Evolutionary conservation across 2,797 vertebrate genomes (phyloP), one percentile per base, ranked within the genome.

Genomic region (Schizothorax lantsangensis): DNA sequence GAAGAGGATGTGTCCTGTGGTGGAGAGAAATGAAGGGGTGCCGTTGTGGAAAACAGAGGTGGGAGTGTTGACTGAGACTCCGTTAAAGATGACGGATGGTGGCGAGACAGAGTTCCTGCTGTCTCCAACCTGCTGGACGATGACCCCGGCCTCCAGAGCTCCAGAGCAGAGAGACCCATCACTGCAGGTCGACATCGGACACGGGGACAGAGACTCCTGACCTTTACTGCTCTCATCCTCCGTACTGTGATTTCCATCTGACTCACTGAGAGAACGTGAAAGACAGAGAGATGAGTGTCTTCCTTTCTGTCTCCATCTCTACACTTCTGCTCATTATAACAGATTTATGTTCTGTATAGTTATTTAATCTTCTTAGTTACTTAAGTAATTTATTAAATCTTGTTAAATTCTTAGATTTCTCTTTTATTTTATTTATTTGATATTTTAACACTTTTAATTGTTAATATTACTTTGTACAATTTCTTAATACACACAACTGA

Each of bases 221-320:
- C 98, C 97, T 93, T 99, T 99, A 93, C 97, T 98, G 85, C 97
- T 98, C 93, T 99, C 98, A 84, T 99, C 98, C 92, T 99, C 98
- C 52, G 88, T 97, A 93, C 96, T 97, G 87, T 95, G 96, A 88
- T 96, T 97, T 85, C 96, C 96, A 74, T 97, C 96, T 15, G 96
- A 97, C 87, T 97, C 96, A 36, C 96, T 97, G 77, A 0, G 43
- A 59, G 88, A 77, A 64, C 15, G 96, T 96, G 86, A 98, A 96
- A 0, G 97, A 86, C 21, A 47, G 4, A 71, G 43, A 75, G 8
- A 69, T 54, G 2, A 38, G 47, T 45, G 43, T 45, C 43, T 43
- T 43, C 19, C 33, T 78, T 14, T 78, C 3, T 14, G 75, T 77
- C 19, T 38, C 33, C 19, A 78, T 77, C 30, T 21, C 2, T n/a